Evolutionary conservation across 2,888 invertebrate genomes (phyloP), one percentile per base, ranked within the genome.

Genomic region (Neoaliturus tenellus): DNA sequence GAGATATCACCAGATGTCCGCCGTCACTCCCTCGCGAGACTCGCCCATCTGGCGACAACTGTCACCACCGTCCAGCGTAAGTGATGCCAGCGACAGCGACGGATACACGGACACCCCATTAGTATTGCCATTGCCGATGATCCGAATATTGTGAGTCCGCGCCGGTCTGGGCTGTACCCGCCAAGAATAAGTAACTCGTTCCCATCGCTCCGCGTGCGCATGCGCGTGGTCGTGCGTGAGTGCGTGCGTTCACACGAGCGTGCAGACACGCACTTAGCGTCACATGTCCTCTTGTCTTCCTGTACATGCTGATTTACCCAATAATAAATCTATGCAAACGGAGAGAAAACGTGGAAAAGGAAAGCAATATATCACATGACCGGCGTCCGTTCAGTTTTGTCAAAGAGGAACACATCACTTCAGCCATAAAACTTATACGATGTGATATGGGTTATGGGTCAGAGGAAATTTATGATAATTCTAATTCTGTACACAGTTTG

Each of bases 81-180:
- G 23, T 23, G 23, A 23, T 23, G 3, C 20, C 25, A 6, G 14
- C 55, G 5, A 23, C 31, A 0, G n/a, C 35, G 31, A 67, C 67
- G 33, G 67, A 4, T 62, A 62, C 67, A 33, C 10, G 20, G 25
- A 33, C 31, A 28, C 31, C 6, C 35, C 67, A 67, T 67, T 67
- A 33, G 71, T 39, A 71, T 39, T 33, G 62, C 62, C 5, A 25
- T 28, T 10, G 39, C 23, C 71, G 39, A 71, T 71, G 71, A 71
- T 71, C 71, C 71, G 35, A 71, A 71, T 71, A 71, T 71, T 71
- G 71, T 71, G 71, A 71, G 71, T 71, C 71, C 35, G 17, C 20
- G 39, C 23, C 8, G 71, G 33, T 71, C 39, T 31, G 12, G 71
- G 33, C 39, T 23, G 71, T n/a, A 35, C 39, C 39, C 71, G 71